phyloP scores from a whole-genome alignment of 1,140 invertebrate genomes.

The Chrysomallon squamiferum region DNA sequence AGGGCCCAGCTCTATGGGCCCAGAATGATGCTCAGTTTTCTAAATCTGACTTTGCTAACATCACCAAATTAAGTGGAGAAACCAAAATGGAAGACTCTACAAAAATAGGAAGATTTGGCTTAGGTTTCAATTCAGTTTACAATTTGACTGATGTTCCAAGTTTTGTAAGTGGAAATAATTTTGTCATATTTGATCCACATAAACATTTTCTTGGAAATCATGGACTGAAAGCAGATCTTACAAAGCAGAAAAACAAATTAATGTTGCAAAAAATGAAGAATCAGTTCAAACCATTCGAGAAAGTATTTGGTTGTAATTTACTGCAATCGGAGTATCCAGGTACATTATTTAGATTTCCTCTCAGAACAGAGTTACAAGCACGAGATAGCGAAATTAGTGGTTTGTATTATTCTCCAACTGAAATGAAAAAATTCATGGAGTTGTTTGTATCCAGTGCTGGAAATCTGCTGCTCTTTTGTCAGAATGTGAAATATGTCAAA shows the following conservation, averaged over 20 bases:
- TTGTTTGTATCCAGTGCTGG: constrained; percentile 42
- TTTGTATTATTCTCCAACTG: constrained; percentile 32
- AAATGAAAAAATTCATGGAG: constrained; percentile 43
- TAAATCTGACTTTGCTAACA: constrained; percentile 57
- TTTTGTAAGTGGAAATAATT: constrained; percentile 43
- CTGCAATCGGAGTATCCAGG: constrained; percentile 24
- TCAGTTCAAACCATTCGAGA: constrained; percentile 34
- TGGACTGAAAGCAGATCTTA: constrained; percentile 27
- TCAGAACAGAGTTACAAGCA: constrained; percentile 40
- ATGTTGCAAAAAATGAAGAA: constrained; percentile 10
- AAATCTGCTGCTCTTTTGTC: constrained; percentile 55
- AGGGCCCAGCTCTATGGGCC: constrained; percentile 29
- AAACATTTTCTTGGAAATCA: constrained; percentile 41
- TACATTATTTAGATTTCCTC: constrained; percentile 51
- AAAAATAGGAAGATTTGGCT: constrained; percentile 31
- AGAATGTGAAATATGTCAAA: constrained; percentile 46
- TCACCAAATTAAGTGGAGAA: constrained; percentile 47
- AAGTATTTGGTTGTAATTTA: constrained; percentile 43
- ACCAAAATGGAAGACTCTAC: constrained; percentile 45
- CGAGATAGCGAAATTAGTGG: constrained; percentile 46
- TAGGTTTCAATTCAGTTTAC: constrained; percentile 15
- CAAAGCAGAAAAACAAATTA: neutral
- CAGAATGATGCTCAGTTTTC: constrained; percentile 57
- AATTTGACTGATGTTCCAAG: constrained; percentile 52
- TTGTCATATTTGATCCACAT: constrained; percentile 60